Evolutionary conservation across 2,797 vertebrate species (phyloP), one percentile per base, ranked within the genome.

Genomic region (Pachyuromys duprasi): DNA sequence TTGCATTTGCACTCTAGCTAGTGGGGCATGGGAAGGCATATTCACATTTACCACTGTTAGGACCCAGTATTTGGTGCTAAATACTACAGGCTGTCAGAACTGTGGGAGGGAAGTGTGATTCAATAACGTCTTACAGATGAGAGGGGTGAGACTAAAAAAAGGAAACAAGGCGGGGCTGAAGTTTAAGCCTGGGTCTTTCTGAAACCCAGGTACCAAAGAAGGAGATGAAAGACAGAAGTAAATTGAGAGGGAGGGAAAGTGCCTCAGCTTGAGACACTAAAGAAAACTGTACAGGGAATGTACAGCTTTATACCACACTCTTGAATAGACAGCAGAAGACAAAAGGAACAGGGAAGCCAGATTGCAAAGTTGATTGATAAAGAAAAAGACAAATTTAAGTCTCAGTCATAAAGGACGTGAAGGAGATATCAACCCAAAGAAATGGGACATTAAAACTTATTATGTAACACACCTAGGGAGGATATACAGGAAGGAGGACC

Each of bases 341-440:
- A 83, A 79, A 95, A 94, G 62, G 33, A 94, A 75, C 69, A 89
- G n/a, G 69, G 45, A 89, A 80, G 42, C 72, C 60, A 93, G 86
- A 90, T 88, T 92, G 12, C 70, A 55, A 60, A 26, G 17, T 93
- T 92, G 78, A 26, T 92, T 36, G 86, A 8, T 20, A 93, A n/a
- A 96, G 31, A 69, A 88, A 97, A 63, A 39, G 89, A 82, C 45
- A 90, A 36, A 82, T 93, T 86, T 75, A 91, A 91, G 84, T 76
- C 42, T 65, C 5, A 53, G 60, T 11, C 24, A 75, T 70, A 39
- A 8, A 36, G 69, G 90, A n/a, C 90, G 13, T 18, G 31, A 33
- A 79, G 26, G 69, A 76, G 39, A 45, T 88, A 36, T 8, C 20
- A 92, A 79, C 39, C 83, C 72, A 75, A 88, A 95, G 55, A 94